A percentile compares a stretch with the other conserved stretches of the same genome.
These are phyloP conservation scores for Orestias chungarensis DNA, from an alignment of 2,797 vertebrate species.

Conservation along the genomic window DNA sequence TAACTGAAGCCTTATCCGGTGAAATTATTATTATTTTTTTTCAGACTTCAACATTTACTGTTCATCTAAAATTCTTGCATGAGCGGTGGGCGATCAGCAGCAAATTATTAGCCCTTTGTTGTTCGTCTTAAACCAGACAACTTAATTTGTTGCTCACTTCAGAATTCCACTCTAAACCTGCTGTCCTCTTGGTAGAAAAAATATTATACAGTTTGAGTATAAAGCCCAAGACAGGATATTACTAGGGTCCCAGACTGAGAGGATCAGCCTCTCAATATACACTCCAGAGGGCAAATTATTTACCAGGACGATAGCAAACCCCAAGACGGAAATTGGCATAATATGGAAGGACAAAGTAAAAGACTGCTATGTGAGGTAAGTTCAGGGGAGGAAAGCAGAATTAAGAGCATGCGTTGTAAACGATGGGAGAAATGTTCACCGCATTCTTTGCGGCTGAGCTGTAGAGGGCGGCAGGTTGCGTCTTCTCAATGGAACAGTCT, in stretches of 20 bases:
- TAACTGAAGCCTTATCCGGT: not conserved
- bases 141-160: constrained; percentile 14
- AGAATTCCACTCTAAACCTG: constrained; percentile 55
- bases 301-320: constrained; percentile 55
- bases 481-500: constrained; percentile 60
- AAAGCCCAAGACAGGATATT: constrained; percentile 78
- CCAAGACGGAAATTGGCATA: constrained; percentile 70
- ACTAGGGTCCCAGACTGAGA: constrained; percentile 74
- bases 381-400: constrained; percentile 56
- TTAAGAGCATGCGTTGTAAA: constrained; percentile 41
- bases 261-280: constrained; percentile 76
- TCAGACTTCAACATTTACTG: not conserved
- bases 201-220: constrained; percentile 50
- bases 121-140: constrained; percentile 7
- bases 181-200: constrained; percentile 44
- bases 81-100: not conserved
- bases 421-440: constrained; percentile 34
- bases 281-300: constrained; percentile 70
- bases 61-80: not conserved
- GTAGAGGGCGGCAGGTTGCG: constrained; percentile 39
- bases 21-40: not conserved
- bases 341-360: constrained; percentile 45
- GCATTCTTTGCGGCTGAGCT: constrained; percentile 38
- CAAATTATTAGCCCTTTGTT: not conserved
- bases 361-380: constrained; percentile 39